Base-by-base conservation (phyloP, 2,797 vertebrate species). In the Cheirogaleus major region DNA sequence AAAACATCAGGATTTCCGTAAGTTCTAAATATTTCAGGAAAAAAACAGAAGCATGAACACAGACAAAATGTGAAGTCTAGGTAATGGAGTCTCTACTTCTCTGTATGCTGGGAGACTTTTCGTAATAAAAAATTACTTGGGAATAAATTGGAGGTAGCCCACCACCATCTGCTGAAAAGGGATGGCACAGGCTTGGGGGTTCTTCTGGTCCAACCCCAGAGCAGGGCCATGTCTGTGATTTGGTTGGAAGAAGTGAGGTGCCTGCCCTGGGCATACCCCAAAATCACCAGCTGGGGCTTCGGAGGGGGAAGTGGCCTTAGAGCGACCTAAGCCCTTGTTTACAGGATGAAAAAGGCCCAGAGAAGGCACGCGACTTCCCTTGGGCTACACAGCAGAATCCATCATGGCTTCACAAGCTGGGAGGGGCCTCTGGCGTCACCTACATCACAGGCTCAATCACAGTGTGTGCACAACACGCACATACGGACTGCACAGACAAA, bases 401-500 rank as follows among this genome's bases (percentile, higher is more conserved):
- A 72, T 1, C 81, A 18, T 45, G 55, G 69, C 63, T 45, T 59
- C 35, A 43, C 4, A 2, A 67, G 61, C 20, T 14, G 23, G 3
- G 30, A 45, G 2, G 7, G 22, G n/a, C 45, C 89, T 78, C 30
- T 17, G 15, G 48, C 4, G 11, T 43, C 9, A 17, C 13, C 35
- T 4, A 8, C 2, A 7, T 32, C 67, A 45, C 1, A 61, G 2
- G 12, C 5, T 63, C 73, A 23, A 1, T 70, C 11, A 69, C 12
- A 6, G n/a, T 2, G 27, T n/a, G 18, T 22, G 35, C 32, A 23
- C 1, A 8, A 45, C 6, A 22, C 3, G 2, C 17, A 23, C 6
- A 9, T 9, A 59, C 55, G 35, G 32, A 20, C 9, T 20, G 23
- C 87, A 80, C 4, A 10, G 32, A 41, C 8, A 55, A 18, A 38